Conservation (phyloP, 1,140 invertebrate species). For the Megathymus violae region DNA sequence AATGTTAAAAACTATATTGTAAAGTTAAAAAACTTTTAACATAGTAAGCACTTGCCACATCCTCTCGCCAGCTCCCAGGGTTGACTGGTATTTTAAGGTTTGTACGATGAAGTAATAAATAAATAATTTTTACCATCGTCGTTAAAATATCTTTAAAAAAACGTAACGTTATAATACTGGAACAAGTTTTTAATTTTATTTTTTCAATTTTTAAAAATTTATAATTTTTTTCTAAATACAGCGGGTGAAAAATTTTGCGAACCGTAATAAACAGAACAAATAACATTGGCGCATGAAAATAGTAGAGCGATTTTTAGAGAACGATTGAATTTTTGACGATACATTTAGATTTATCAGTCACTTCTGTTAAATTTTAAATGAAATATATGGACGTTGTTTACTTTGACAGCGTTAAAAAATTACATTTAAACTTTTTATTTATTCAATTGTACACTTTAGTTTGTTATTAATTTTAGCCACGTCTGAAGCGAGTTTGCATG, state of each 20-base stretch:
- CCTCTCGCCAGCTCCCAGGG: too few relatives aligned
- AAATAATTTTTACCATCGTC: not conserved
- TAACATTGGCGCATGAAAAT: slow-evolving; percentile 23
- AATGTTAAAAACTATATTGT: too few relatives aligned
- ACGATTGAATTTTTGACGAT: slow-evolving; percentile 23
- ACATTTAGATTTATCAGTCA: slow-evolving; percentile 26
- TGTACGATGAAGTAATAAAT: too few relatives aligned
- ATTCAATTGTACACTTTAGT: too few relatives aligned
- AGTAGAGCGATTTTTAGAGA: slow-evolving; percentile 13
- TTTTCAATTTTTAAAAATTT: too few relatives aligned
- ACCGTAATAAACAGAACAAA: slow-evolving; percentile 1
- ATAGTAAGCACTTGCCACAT: too few relatives aligned
- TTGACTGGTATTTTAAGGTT: too few relatives aligned
- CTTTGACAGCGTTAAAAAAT: not conserved
- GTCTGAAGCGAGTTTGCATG: too few relatives aligned
- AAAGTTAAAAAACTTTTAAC: too few relatives aligned
- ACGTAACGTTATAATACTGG: not conserved
- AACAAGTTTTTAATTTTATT: too few relatives aligned
- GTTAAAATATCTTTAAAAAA: not conserved
- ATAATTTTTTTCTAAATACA: slow-evolving; percentile 4
- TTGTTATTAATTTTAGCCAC: too few relatives aligned
- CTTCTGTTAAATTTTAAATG: slow-evolving; percentile 14
- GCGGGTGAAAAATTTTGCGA: slow-evolving; percentile 1
- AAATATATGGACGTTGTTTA: not conserved
- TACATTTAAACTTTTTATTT: too few relatives aligned